Base-by-base conservation (phyloP, 1,140 invertebrate species). In the Panagrolaimus sp. region DNA sequence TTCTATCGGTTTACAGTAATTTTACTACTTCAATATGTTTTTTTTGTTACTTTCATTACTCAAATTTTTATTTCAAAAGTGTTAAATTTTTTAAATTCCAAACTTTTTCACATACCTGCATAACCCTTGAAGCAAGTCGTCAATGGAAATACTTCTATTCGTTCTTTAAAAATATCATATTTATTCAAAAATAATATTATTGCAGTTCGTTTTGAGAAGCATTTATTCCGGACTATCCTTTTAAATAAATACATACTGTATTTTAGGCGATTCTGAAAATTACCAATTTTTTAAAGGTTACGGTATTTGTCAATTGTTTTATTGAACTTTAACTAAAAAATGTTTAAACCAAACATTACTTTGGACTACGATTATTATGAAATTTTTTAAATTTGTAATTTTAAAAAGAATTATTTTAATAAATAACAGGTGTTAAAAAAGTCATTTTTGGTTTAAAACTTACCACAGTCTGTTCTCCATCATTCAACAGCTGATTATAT, bases 151-250 rank as follows among this genome's bases (percentile, higher is more conserved):
- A 76, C 69, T 58, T 24, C 65, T 15, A 75, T 32, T 28, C 73
- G 47, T 48, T 75, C 73, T 21, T 63, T 46, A 26, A 75, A 75
- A 52, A 75, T 75, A 38, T 75, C 73, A 10, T 67, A 70, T 62
- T 81, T 81, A 66, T 81, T 81, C 7, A 81, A 63, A 64, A 81
- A 81, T 38, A 81, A 65, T 26, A 86, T 85, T 70, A 86, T 82
- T 43, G 83, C 82, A 74, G 73, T 83, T 43, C 80, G 80, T 24
- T 77, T 72, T 55, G 65, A 78, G 72, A 86, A 86, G 72, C 84
- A 84, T 47, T 78, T 76, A 69, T 85, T 85, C 71, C 84, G 85
- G 74, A 84, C 82, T 26, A 86, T 85, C 68, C 83, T 77, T 69
- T 78, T 81, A 70, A 86, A 86, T 7, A 86, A 71, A 70, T 81